phyloP scores from a whole-genome alignment of 2,113 vertebrate species.

The Mobula hypostoma region DNA sequence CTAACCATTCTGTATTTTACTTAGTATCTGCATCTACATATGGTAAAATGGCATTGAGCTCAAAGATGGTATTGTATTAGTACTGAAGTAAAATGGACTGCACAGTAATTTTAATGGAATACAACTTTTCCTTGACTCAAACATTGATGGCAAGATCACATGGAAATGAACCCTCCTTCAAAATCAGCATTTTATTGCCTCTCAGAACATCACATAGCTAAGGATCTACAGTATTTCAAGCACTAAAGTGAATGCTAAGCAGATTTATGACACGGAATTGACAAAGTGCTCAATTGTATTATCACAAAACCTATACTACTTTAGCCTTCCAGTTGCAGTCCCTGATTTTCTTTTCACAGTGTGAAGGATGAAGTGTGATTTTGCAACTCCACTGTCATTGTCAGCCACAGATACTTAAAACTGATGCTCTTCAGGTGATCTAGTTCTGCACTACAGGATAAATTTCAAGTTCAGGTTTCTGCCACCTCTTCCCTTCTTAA shows the following conservation, averaged over 20 bases:
- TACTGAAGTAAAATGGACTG: not conserved
- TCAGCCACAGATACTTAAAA: not conserved
- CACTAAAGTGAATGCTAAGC: slow-evolving; percentile 5
- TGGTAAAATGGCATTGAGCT: slow-evolving; percentile 12
- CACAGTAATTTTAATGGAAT: not conserved
- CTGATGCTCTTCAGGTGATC: not conserved
- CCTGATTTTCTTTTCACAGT: not conserved
- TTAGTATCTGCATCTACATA: not conserved
- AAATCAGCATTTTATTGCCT: not conserved
- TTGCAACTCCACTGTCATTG: not conserved
- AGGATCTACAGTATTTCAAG: not conserved
- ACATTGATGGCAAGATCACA: not conserved
- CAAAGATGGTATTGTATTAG: not conserved
- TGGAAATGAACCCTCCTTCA: not conserved
- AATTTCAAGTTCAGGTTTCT: not conserved
- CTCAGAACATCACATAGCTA: not conserved
- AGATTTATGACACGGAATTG: not conserved
- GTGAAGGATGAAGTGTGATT: not conserved
- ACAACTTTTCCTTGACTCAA: not conserved
- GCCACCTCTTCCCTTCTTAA: too few species aligned
- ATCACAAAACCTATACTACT: not conserved
- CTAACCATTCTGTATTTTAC: not conserved
- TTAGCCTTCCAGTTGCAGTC: not conserved
- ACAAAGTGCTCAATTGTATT: not conserved
- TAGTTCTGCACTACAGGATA: not conserved